Percentiles rank a stretch among this genome's conserved stretches.
These are phyloP conservation scores for human (Homo sapiens) DNA, from an alignment of 2,113 vertebrate genomes.

Conservation along the genomic window GRCh38 chr7:126203501-126204000, in stretches of 20 bases:
- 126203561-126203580: slow-evolving; percentile 35
- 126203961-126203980: neutral
- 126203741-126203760: neutral
- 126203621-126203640: slow-evolving; percentile 24
- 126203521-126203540: slow-evolving; percentile 53
- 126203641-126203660: slow-evolving; percentile 39
- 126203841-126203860: neutral
- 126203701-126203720: neutral
- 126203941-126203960: slow-evolving; percentile 8
- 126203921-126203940: slow-evolving; percentile 28
- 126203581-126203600: slow-evolving; percentile 24
- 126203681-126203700: neutral
- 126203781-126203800: neutral
- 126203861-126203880: neutral
- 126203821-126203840: neutral
- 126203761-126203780: neutral
- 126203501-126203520: slow-evolving; percentile 64
- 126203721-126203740: neutral
- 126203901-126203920: neutral
- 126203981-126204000: neutral
- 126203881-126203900: slow-evolving; percentile 12
- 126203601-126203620: slow-evolving; percentile 43
- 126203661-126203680: neutral
- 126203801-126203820: neutral
- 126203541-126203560: slow-evolving; percentile 67